Conservation (phyloP, 2,113 vertebrate genomes). For the Ursus arctos region DNA sequence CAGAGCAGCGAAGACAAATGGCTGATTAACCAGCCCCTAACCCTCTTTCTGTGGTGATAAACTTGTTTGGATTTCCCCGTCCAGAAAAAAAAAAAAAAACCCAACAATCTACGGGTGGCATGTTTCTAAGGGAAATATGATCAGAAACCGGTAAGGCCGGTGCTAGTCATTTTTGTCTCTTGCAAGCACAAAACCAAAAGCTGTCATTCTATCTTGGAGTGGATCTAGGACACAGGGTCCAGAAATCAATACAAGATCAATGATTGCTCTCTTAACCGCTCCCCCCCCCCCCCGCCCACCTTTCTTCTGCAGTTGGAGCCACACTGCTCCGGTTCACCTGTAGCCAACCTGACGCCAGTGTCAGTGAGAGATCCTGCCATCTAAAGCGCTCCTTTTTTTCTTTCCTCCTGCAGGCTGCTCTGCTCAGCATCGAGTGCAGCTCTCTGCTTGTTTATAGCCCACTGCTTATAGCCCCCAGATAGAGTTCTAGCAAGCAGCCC, state of each 20-base stretch:
- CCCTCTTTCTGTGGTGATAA: constrained; percentile 85
- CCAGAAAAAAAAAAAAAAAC: constrained; percentile 60
- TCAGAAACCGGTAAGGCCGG: constrained; percentile 83
- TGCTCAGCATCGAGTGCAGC: constrained; percentile 72
- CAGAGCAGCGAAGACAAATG: constrained; percentile 86
- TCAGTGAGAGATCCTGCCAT: constrained; percentile 86
- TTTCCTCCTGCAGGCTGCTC: constrained; percentile 47
- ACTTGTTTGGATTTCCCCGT: constrained; percentile 88
- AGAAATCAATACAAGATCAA: constrained; percentile 92
- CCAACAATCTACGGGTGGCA: constrained; percentile 80
- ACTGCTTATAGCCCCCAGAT: constrained; percentile 86
- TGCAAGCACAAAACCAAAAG: constrained; percentile 83
- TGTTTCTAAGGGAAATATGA: constrained; percentile 89
- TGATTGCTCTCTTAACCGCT: constrained; percentile 86
- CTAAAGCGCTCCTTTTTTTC: constrained; percentile 81
- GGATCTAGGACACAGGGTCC: constrained; percentile 89
- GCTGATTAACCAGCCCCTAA: constrained; percentile 85
- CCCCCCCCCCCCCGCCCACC: constrained; percentile 69
- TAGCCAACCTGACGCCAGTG: constrained; percentile 91
- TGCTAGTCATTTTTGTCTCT: constrained; percentile 83
- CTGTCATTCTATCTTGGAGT: constrained; percentile 88
- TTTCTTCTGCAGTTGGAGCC: constrained; percentile 84
- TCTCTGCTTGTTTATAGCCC: constrained; percentile 86
- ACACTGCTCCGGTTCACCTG: constrained; percentile 86
- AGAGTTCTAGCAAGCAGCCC: constrained; percentile 89